Percentiles rank a stretch among this genome's conserved stretches.
Conservation (phyloP, 2,113 vertebrate species). For the Cricetomys ansorgei region DNA sequence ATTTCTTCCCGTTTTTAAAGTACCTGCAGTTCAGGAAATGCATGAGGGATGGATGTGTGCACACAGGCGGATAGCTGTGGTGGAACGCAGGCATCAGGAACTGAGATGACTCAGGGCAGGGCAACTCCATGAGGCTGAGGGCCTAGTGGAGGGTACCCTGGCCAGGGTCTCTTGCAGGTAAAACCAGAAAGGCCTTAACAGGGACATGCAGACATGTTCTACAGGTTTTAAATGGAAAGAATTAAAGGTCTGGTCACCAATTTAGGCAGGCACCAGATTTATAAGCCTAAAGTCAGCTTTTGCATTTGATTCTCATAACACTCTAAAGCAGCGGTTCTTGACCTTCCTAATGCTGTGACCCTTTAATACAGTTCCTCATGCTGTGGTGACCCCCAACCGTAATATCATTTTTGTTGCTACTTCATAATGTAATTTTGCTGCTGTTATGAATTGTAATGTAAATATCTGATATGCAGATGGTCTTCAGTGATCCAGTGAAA, state of each 20-base stretch:
- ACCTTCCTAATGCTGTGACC: too few relatives aligned
- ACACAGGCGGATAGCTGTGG: too few relatives aligned
- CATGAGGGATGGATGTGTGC: not conserved
- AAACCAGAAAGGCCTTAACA: too few relatives aligned
- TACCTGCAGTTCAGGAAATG: not conserved
- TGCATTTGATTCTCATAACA: not conserved
- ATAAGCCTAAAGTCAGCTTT: not conserved
- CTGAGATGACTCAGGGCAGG: not conserved
- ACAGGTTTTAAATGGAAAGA: not conserved
- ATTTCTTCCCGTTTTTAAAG: not conserved
- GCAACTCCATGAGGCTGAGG: not conserved
- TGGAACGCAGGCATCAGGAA: not conserved
- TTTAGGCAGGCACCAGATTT: not conserved
- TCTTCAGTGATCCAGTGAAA: too few relatives aligned
- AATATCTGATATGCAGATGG: too few relatives aligned
- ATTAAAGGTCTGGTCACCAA: not conserved
- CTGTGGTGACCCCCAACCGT: too few relatives aligned
- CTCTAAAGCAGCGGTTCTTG: not conserved
- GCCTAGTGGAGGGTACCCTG: not conserved
- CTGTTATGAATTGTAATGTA: too few relatives aligned
- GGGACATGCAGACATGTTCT: not conserved
- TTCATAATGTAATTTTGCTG: too few relatives aligned
- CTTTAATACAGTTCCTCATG: too few relatives aligned
- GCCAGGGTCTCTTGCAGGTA: not conserved
- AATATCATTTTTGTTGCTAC: too few relatives aligned